Percentiles rank a stretch among this genome's conserved stretches.
phyloP scores from a whole-genome alignment of 2,113 vertebrate genomes.

The Acanthochromis polyacanthus region DNA sequence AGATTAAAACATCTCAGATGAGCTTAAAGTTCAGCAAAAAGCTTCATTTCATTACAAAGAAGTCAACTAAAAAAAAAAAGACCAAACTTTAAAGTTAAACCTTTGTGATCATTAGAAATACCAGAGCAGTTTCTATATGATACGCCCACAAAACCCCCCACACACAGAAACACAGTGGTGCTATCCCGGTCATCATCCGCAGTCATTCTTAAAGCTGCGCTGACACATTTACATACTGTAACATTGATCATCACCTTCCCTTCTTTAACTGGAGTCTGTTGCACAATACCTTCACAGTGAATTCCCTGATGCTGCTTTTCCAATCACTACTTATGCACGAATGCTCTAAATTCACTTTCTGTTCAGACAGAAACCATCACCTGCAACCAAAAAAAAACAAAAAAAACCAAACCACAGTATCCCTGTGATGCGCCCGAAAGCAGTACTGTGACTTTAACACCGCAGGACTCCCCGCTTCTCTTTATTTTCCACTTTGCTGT shows the following conservation, averaged over 20 bases:
- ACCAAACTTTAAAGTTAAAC: too few species aligned
- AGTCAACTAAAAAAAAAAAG: too few species aligned
- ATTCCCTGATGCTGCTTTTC: conserved; percentile 1
- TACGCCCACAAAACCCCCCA: neutral
- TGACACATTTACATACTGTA: neutral
- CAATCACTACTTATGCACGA: neutral
- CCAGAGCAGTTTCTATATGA: neutral
- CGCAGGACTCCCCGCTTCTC: conserved; percentile 12
- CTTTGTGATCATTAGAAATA: neutral
- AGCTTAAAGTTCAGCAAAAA: too few species aligned
- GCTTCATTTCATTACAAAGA: too few species aligned
- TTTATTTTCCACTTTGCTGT: neutral
- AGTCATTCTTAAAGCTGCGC: neutral
- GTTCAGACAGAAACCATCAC: conserved; percentile 39
- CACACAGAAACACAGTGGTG: neutral
- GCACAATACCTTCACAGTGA: neutral
- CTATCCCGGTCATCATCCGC: neutral
- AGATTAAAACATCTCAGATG: too few species aligned
- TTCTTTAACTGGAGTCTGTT: neutral
- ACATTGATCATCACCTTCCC: neutral
- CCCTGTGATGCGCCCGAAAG: conserved; percentile 19
- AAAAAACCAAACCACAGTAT: conserved; percentile 13
- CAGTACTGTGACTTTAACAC: neutral
- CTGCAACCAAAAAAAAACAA: neutral
- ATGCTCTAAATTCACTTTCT: conserved; percentile 16